Base-by-base conservation (phyloP, 2,888 invertebrate genomes). In the Anthrax anthrax region DNA sequence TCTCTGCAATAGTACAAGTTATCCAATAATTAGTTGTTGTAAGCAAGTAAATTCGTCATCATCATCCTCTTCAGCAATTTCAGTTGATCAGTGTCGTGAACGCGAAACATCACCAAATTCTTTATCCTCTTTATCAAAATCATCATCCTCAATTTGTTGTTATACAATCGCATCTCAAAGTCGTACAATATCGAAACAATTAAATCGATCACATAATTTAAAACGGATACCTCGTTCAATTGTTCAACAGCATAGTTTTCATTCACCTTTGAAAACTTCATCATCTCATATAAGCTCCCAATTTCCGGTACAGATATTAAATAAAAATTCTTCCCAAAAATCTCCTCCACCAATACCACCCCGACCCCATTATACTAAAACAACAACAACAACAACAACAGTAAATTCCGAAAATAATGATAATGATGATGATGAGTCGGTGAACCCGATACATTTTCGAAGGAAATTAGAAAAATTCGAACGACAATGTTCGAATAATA, bases 121-220 rank as follows among this genome's bases (percentile, higher is more conserved):
- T 12, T 46, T 42, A 40, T 47, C 47, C 2, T 46, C 48, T 37
- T 27, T 45, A 29, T 39, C 47, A 38, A 47, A 46, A 18, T 44
- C 45, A 37, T 60, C 64, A 50, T 60, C 63, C 51, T 56, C 58
- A 51, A 59, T 60, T 58, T 64, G 64, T 58, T 64, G 63, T 59
- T 63, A 62, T 60, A 59, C 60, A 57, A 59, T 60, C 56, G 59
- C 48, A 34, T 50, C 47, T 41, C 41, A 46, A 37, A 52, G 51
- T 39, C 53, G 51, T 46, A 29, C 43, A n/a, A 48, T 50, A 27
- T 52, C 50, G 42, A 51, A 50, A 41, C 47, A 44, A 47, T 45
- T 45, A 27, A 43, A 38, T 18, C 48, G 44, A 18, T 17, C 37
- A 32, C 10, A 47, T 14, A 43, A 43, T 29, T 43, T 39, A 16